Base-by-base conservation (phyloP, 2,888 invertebrate genomes). In the Melanostoma scalare region DNA sequence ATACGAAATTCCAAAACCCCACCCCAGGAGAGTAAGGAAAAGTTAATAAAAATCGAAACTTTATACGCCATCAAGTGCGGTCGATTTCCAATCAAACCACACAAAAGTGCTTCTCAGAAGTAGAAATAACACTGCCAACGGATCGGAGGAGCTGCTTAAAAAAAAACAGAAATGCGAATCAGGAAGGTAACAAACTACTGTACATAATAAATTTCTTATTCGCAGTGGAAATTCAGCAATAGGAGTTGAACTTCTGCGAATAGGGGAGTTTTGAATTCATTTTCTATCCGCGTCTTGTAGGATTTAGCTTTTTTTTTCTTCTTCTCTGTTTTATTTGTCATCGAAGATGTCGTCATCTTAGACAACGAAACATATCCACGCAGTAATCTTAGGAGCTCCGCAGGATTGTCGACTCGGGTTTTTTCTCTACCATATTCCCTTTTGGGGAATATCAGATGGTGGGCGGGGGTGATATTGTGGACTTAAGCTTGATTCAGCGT, bases 301-400 rank as follows among this genome's bases (percentile, higher is more conserved):
- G 8, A 42, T 58, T 30, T n/a, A 10, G 58, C 20, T 20, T 20
- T 20, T 20, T 20, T 20, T 20, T 20, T 20, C 20, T 20, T 10
- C n/a, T 31, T 3, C 10, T 10, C 4, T n/a, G 6, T 58, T n/a
- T 6, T 38, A 10, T 4, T 3, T 3, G 4, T 58, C 10, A 9
- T 58, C 31, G 42, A 33, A 42, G 9, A 33, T 6, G 10, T 30
- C 8, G 33, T 60, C 58, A 10, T 61, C 53, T 33, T 20, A 20
- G 20, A 20, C 20, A 61, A 68, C 60, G 31, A 52, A 58, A 44
- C 60, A 36, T 46, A 48, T 38, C 48, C 36, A 63, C 80, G 42
- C 75, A 65, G 69, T 75, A 69, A 80, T 75, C 80, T 80, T 53
- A 36, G 58, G 56, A 52, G 74, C 69, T 74, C 69, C 20, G 20